phyloP scores from a whole-genome alignment of 2,888 invertebrate species.

The Amphimallon solstitiale region DNA sequence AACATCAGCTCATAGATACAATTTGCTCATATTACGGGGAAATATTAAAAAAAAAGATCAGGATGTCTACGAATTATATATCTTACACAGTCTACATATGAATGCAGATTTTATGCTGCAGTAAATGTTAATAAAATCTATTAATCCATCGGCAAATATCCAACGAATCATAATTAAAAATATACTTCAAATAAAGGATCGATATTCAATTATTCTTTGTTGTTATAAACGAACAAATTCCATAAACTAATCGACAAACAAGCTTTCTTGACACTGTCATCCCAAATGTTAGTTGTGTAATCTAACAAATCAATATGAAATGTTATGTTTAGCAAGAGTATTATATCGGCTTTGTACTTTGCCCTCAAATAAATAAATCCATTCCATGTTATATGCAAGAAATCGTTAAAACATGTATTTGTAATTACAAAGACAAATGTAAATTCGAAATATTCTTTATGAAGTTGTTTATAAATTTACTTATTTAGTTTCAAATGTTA shows the following conservation, averaged over 20 bases:
- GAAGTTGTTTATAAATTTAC: background rate
- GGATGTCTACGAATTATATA: no score
- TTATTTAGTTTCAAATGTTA: constrained; percentile 26
- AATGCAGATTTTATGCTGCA: no score
- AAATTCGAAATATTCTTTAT: constrained; percentile 16
- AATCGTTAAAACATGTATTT: constrained; percentile 18
- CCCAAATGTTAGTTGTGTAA: constrained; percentile 32
- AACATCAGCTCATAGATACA: no score
- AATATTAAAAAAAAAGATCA: no score
- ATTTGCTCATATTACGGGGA: no score
- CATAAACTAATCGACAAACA: constrained; percentile 2
- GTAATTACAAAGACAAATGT: constrained; percentile 20
- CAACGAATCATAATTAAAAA: background rate
- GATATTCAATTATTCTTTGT: constrained; percentile 29
- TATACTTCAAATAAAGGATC: background rate
- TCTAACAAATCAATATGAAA: constrained; percentile 12
- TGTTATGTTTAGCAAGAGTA: constrained; percentile 19
- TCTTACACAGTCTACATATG: no score
- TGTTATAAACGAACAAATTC: constrained; percentile 14
- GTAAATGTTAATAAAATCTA: no score
- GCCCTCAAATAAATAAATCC: constrained; percentile 11
- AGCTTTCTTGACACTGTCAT: constrained; percentile 27
- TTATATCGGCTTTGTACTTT: constrained; percentile 10
- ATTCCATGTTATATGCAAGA: constrained; percentile 23
- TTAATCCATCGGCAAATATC: background rate